Conservation (phyloP, 2,888 invertebrate species). For the Autographa pulchrina region DNA sequence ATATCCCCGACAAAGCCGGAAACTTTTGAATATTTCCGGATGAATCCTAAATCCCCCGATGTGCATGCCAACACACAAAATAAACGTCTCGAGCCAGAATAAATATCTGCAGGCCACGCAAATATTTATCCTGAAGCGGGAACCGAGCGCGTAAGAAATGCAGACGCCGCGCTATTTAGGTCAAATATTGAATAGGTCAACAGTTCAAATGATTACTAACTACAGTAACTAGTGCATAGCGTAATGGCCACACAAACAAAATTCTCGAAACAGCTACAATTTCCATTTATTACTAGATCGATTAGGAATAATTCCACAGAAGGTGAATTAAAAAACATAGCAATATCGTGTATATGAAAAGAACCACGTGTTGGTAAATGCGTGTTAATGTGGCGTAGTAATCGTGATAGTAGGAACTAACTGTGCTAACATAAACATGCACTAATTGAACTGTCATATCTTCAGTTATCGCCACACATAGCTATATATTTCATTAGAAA, state of each 20-base stretch:
- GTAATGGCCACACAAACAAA: conserved; percentile 7
- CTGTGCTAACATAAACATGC: conserved; percentile 10
- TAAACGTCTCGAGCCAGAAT: neutral
- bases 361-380: conserved; percentile 29
- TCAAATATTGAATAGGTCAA: conserved; percentile 20
- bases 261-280: neutral
- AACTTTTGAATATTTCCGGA: neutral
- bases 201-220: conserved; percentile 16
- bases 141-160: conserved; percentile 15
- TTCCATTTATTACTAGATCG: conserved; percentile 12
- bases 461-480: conserved; percentile 18
- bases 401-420: conserved; percentile 18
- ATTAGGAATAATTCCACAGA: conserved; percentile 15
- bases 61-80: neutral
- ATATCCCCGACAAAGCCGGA: neutral
- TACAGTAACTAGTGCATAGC: neutral
- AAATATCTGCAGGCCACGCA: conserved; percentile 22
- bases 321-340: conserved; percentile 48
- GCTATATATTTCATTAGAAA: conserved; percentile 4
- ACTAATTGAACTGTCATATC: conserved; percentile 30
- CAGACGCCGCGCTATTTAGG: conserved; percentile 12
- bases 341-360: neutral
- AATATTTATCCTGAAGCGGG: conserved; percentile 15
- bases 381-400: conserved; percentile 30
- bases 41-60: neutral